phyloP scores from a whole-genome alignment of 2,888 invertebrate species.

The Eurytoma californica region DNA sequence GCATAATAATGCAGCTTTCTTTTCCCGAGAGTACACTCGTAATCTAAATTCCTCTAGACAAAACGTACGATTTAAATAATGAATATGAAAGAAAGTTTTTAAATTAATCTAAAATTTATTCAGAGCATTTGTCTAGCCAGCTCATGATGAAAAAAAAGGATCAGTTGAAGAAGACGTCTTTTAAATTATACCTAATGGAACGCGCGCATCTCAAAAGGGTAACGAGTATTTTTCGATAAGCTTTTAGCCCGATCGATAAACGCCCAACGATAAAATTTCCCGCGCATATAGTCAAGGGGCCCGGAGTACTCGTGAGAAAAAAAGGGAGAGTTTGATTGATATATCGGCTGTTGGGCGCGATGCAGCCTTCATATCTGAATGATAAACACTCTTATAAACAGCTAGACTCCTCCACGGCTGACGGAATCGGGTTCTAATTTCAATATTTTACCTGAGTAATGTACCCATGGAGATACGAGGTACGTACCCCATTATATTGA shows the following conservation, averaged over 20 bases:
- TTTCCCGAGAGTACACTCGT: too few species aligned
- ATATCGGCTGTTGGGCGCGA: slow-evolving; percentile 33
- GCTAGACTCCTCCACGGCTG: slow-evolving; percentile 23
- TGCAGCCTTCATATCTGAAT: slow-evolving; percentile 8
- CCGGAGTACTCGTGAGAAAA: background rate
- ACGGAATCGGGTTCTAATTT: slow-evolving; percentile 50
- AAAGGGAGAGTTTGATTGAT: slow-evolving; percentile 55
- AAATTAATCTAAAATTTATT: too few species aligned
- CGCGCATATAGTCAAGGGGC: background rate
- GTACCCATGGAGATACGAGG: slow-evolving; percentile 2
- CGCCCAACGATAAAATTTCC: slow-evolving; percentile 26
- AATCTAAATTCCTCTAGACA: too few species aligned
- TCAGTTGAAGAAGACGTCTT: too few species aligned
- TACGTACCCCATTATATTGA: background rate
- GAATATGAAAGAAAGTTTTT: background rate
- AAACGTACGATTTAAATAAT: background rate
- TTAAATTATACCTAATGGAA: too few species aligned
- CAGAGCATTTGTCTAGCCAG: too few species aligned
- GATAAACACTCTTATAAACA: slow-evolving; percentile 27
- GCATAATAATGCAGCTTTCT: too few species aligned
- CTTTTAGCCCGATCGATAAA: slow-evolving; percentile 3
- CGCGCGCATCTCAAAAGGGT: too few species aligned
- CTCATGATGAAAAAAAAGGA: too few species aligned
- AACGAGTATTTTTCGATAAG: background rate
- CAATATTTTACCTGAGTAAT: slow-evolving; percentile 40